These are phyloP conservation scores for Psix sp. DNA, from an alignment of 1,140 invertebrate species.

Conservation along the genomic window DNA sequence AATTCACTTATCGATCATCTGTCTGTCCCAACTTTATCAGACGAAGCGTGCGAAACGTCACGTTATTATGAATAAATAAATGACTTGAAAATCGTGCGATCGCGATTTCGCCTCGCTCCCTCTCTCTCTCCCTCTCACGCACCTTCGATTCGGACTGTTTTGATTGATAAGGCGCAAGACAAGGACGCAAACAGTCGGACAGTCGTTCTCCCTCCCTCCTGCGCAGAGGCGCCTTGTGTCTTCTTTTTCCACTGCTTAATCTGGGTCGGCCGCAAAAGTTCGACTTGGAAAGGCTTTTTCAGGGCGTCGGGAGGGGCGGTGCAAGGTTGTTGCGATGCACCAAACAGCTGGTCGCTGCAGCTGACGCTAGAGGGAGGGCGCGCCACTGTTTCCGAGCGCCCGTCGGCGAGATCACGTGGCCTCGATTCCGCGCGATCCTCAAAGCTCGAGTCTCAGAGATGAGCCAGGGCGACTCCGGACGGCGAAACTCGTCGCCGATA, in stretches of 20 bases:
- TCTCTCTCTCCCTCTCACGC: no score
- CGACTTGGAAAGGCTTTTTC: slow-evolving; percentile 27
- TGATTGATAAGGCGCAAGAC: slow-evolving; percentile 9
- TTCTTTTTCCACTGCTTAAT: slow-evolving; percentile 21
- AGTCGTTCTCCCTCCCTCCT: slow-evolving; percentile 4
- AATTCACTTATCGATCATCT: no score
- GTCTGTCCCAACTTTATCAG: no score
- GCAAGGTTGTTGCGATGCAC: slow-evolving; percentile 48
- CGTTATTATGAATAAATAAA: no score
- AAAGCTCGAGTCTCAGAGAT: no score
- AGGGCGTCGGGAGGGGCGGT: slow-evolving; percentile 3
- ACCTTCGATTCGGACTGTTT: no score
- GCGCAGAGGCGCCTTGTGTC: no score
- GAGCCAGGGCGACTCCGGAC: neutral
- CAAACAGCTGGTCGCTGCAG: slow-evolving; percentile 48
- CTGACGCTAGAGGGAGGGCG: slow-evolving; percentile 25
- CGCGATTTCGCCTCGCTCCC: no score
- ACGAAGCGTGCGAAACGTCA: no score
- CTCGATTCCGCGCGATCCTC: no score
- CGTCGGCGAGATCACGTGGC: no score
- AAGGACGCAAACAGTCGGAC: slow-evolving; percentile 2
- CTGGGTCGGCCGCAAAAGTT: slow-evolving; percentile 41
- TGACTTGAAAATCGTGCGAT: neutral
- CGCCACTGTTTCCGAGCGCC: no score
- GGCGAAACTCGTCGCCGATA: slow-evolving; percentile 26